A percentile compares a stretch with the other conserved stretches of the same genome.
Evolutionary conservation across 2,797 vertebrate genomes (phyloP).

Genomic region (Prunella strophiata): DNA sequence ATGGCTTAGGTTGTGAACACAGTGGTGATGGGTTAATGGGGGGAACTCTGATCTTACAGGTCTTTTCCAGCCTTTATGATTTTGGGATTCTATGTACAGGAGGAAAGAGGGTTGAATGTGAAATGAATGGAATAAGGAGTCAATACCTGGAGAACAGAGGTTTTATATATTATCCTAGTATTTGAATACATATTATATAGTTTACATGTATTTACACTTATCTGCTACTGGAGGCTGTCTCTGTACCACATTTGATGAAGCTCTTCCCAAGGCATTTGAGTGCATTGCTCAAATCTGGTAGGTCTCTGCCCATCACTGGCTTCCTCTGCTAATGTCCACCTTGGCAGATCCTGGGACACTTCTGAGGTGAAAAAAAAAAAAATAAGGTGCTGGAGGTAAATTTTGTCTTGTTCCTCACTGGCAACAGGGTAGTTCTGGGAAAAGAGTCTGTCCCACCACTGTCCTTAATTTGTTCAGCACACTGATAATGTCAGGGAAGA

Average conservation of each 20-base stretch:
- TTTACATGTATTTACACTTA: neutral
- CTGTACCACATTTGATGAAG: neutral
- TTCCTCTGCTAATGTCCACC: neutral
- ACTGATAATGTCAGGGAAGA: neutral
- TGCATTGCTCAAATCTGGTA: neutral
- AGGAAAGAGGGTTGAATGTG: neutral
- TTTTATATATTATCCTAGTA: neutral
- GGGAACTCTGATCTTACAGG: neutral
- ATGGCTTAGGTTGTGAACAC: neutral
- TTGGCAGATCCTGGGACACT: neutral
- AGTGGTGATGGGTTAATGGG: neutral
- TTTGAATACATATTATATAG: neutral
- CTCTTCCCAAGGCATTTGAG: neutral
- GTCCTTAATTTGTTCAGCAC: neutral
- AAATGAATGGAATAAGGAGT: neutral
- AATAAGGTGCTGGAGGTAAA: neutral
- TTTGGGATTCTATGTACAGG: neutral
- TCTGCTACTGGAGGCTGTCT: neutral
- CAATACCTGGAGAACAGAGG: neutral
- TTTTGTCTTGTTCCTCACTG: neutral
- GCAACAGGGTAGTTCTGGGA: neutral
- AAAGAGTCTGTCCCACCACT: neutral
- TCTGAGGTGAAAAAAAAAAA: neutral
- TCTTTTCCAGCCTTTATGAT: neutral
- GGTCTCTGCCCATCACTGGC: neutral